Evolutionary conservation across 2,888 invertebrate species (phyloP), one percentile per base, ranked within the genome.

Genomic region (Drosophila glabriapex): DNA sequence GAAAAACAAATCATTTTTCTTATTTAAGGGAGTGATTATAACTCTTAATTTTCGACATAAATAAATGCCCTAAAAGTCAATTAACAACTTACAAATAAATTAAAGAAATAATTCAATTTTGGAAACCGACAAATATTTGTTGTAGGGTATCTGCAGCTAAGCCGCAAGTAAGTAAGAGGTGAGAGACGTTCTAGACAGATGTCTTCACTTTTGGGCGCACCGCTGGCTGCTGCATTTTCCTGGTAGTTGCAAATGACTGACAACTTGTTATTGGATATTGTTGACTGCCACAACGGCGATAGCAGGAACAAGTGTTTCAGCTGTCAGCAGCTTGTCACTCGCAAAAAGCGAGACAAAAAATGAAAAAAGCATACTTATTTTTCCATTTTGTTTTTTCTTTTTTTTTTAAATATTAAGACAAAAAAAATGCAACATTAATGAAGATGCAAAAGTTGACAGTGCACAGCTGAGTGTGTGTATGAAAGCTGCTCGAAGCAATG

Each of bases 391-490:
- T 2, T 22, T 16, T 46, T 46, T 22, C 25, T 22, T 22, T 46
- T 46, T 22, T 46, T 22, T 22, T 4, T 4, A 10, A 46, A 16
- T 46, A 22, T 16, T 16, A 52, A 29, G 35, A 33, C 52, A 60
- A 50, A 58, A 61, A 33, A 82, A 68, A 76, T 83, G 78, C 77
- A 83, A 71, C 78, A 80, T 80, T 85, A 91, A 89, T 89, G 79
- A 91, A 89, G 89, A 91, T 86, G 91, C 91, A 76, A 89, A 90
- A 80, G 89, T 80, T 76, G 87, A 90, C 91, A 90, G 84, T 64
- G 53, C 59, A 66, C 85, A 87, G 68, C 73, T 66, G 68, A 46
- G 29, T 54, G 28, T 65, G 63, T 74, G 55, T 61, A 60, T 66
- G 78, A 74, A 81, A 78, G 78, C 78, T 78, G 77, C 71, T 80